Evolutionary conservation across 1,140 invertebrate species (phyloP).

Genomic region (Camponotus vicinus): DNA sequence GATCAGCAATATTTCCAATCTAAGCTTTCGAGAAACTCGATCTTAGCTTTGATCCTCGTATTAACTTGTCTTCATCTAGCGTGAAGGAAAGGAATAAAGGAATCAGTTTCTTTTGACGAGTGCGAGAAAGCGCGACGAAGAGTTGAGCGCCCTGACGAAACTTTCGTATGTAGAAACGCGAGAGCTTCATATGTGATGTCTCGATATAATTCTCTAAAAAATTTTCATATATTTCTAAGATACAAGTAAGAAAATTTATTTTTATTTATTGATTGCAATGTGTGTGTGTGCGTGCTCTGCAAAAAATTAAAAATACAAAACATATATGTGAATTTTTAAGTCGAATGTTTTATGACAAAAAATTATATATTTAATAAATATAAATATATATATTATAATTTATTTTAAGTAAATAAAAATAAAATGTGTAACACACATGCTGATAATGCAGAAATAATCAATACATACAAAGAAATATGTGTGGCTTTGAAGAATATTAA

Average conservation of each 20-base stretch:
- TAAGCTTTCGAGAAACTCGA: not conserved
- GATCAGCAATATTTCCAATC: not conserved
- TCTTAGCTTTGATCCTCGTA: conserved; percentile 2
- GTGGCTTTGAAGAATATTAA: too few species aligned
- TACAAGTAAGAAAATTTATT: conserved; percentile 14
- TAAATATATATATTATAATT: conserved; percentile 14
- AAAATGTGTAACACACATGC: not conserved
- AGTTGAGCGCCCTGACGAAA: conserved; percentile 9
- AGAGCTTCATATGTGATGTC: conserved; percentile 35
- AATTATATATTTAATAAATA: conserved; percentile 17
- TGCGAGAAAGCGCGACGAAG: conserved; percentile 59
- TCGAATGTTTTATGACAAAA: not conserved
- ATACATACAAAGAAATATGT: not conserved
- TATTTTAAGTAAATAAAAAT: conserved; percentile 13
- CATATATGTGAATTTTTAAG: not conserved
- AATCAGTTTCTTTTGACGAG: conserved; percentile 37
- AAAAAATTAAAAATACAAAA: not conserved
- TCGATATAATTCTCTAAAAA: not conserved
- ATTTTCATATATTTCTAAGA: not conserved
- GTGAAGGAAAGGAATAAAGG: conserved; percentile 5
- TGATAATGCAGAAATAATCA: not conserved
- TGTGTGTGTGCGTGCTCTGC: too few species aligned
- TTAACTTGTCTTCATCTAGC: conserved; percentile 8
- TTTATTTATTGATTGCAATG: not conserved
- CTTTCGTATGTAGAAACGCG: not conserved